These are phyloP conservation scores for Ctenoplectra terminalis DNA, from an alignment of 1,140 invertebrate genomes.

Conservation along the genomic window DNA sequence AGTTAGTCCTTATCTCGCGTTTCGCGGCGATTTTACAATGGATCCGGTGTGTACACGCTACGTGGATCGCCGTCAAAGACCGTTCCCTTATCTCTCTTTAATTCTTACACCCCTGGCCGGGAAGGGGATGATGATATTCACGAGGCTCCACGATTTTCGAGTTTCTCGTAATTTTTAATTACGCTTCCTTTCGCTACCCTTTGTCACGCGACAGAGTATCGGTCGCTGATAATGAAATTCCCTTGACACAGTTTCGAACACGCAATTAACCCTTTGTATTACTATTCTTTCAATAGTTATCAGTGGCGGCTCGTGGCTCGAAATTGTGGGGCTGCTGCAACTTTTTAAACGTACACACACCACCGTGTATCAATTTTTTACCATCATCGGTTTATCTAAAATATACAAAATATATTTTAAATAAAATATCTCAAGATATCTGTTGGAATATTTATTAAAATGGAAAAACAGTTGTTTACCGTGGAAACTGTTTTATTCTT, in stretches of 20 bases:
- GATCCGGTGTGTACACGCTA: conserved; percentile 18
- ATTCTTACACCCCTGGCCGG: background rate
- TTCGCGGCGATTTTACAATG: conserved; percentile 21
- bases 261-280: no score
- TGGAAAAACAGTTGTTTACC: no score
- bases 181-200: conserved; percentile 43
- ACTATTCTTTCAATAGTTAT: no score
- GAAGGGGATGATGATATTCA: background rate
- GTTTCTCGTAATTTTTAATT: conserved; percentile 63
- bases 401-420: no score
- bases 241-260: conserved; percentile 49
- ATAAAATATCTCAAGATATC: no score
- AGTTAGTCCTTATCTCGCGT: conserved; percentile 47
- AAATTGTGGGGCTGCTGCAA: no score
- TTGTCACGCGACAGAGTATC: conserved; percentile 48
- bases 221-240: conserved; percentile 54
- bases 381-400: no score
- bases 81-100: conserved; percentile 27
- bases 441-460: no score
- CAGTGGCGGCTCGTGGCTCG: no score
- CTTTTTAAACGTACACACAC: no score
- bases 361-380: no score
- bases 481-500: no score
- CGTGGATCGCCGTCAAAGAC: background rate
- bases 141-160: conserved; percentile 33